phyloP scores from a whole-genome alignment of 2,888 invertebrate genomes.

The Crocallis elinguaria region DNA sequence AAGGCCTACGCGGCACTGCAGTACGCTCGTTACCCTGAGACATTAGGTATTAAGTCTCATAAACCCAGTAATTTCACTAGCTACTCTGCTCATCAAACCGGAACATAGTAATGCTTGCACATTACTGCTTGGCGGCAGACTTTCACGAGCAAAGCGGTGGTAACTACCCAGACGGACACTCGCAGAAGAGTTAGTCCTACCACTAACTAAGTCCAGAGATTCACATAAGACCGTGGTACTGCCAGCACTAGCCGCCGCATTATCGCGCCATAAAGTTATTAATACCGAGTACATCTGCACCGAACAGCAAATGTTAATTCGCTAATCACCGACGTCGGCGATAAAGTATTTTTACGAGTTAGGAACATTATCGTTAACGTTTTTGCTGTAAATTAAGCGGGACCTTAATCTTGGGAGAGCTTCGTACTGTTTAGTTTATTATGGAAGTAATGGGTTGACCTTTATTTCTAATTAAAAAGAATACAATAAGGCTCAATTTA shows the following conservation, averaged over 20 bases:
- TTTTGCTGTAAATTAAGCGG: conserved; percentile 72
- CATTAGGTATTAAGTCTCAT: too few relatives aligned
- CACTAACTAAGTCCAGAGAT: not conserved
- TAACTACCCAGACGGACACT: too few relatives aligned
- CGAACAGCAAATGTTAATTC: conserved; percentile 73
- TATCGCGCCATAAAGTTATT: conserved; percentile 73
- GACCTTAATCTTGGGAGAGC: conserved; percentile 41
- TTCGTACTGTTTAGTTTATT: conserved; percentile 26
- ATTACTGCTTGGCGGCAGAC: too few relatives aligned
- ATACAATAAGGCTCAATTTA: too few relatives aligned
- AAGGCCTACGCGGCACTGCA: too few relatives aligned
- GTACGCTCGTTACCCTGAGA: too few relatives aligned
- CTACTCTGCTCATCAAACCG: too few relatives aligned
- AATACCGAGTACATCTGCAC: conserved; percentile 67
- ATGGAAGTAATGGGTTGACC: conserved; percentile 14
- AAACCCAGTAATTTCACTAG: too few relatives aligned
- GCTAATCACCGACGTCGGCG: conserved; percentile 69
- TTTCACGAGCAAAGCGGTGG: too few relatives aligned
- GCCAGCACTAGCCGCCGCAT: conserved; percentile 46
- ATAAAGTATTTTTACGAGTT: conserved; percentile 74
- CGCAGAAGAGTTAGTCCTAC: too few relatives aligned
- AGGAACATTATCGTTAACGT: conserved; percentile 68
- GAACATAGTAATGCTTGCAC: too few relatives aligned
- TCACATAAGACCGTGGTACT: not conserved
- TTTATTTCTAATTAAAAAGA: not conserved